Percentiles rank a stretch among this genome's conserved stretches.
Evolutionary conservation across 2,888 invertebrate genomes (phyloP).

Genomic region (Uropetala carovei): DNA sequence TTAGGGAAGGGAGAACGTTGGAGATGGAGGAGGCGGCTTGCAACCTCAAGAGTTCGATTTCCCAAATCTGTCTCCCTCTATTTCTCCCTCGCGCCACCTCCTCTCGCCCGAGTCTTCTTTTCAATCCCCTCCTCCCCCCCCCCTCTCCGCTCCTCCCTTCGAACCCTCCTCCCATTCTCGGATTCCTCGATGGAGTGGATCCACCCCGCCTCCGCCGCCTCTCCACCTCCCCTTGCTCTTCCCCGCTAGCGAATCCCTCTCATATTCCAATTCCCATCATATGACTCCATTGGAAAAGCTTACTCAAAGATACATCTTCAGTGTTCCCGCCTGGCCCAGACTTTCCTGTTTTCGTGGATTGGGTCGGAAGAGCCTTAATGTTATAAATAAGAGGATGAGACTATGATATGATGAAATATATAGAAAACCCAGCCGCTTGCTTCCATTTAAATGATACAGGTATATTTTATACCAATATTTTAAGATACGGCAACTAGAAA

Average conservation of each 20-base stretch:
- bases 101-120: background rate
- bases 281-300: background rate
- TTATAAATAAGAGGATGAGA: too few species aligned
- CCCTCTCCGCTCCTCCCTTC: background rate
- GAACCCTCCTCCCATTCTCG: too few species aligned
- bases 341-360: background rate
- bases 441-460: too few species aligned
- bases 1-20: background rate
- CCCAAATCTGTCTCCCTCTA: constrained; percentile 36
- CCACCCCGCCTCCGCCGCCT: background rate
- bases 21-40: background rate
- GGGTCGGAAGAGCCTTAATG: too few species aligned
- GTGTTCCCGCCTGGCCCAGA: constrained; percentile 30
- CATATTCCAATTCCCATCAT: background rate
- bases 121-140: background rate
- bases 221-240: background rate
- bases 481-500: too few species aligned
- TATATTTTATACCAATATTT: too few species aligned
- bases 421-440: too few species aligned
- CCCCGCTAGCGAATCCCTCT: background rate
- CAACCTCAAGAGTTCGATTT: constrained; percentile 52
- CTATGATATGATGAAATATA: too few species aligned
- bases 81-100: background rate
- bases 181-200: too few species aligned
- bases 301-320: background rate